Evolutionary conservation across 2,888 invertebrate species (phyloP).

Genomic region (Parelbella ahira): DNA sequence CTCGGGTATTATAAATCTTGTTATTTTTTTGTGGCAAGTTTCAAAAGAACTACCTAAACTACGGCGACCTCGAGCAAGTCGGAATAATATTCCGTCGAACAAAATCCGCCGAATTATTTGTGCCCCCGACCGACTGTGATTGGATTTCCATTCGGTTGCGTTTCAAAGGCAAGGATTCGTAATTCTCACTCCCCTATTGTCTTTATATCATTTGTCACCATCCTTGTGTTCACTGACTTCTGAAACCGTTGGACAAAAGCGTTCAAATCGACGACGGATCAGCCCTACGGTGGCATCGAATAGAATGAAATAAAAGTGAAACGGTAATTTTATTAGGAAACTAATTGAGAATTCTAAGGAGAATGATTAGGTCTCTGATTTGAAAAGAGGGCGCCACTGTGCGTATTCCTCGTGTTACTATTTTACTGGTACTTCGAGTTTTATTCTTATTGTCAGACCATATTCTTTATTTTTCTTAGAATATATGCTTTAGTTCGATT

Average conservation of each 20-base stretch:
- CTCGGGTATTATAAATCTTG: constrained; percentile 6
- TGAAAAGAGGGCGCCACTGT: too few species aligned
- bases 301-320: too few species aligned
- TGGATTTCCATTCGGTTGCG: constrained; percentile 27
- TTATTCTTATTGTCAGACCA: too few species aligned
- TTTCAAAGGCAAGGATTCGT: constrained; percentile 34
- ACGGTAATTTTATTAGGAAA: too few species aligned
- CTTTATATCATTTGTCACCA: constrained; percentile 24
- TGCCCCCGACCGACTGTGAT: constrained; percentile 17
- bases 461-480: too few species aligned
- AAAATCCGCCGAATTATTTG: constrained; percentile 20
- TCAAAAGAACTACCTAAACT: constrained; percentile 1
- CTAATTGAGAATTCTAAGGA: too few species aligned
- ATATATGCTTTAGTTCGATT: too few species aligned
- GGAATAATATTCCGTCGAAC: constrained; percentile 14
- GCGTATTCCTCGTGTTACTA: too few species aligned
- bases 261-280: too few species aligned
- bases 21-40: constrained; percentile 3
- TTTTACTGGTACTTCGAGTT: too few species aligned
- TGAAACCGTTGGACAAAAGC: constrained; percentile 6
- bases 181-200: constrained; percentile 26
- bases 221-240: constrained; percentile 35
- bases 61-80: background rate
- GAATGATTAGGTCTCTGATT: too few species aligned
- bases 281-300: too few species aligned